Conservation (phyloP, 2,113 vertebrate genomes). For the Eptatretus burgeri region DNA sequence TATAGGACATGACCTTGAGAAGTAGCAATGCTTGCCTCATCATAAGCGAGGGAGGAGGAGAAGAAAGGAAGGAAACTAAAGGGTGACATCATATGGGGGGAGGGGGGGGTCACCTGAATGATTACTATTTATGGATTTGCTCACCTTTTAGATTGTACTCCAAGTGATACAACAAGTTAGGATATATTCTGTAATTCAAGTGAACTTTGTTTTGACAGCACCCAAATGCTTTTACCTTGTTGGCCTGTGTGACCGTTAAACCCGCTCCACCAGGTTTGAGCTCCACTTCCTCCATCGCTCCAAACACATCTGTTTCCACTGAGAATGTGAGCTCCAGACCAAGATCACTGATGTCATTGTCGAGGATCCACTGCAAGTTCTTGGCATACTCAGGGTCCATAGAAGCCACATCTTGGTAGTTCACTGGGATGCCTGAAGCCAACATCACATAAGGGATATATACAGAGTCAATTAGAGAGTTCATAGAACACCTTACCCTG, state of each 20-base stretch:
- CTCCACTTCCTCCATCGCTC: slow-evolving; percentile 85
- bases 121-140: too few species aligned
- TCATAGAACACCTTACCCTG: too few species aligned
- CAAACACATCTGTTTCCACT: slow-evolving; percentile 84
- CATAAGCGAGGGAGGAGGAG: too few species aligned
- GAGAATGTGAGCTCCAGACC: slow-evolving; percentile 83
- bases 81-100: too few species aligned
- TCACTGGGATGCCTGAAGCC: slow-evolving; percentile 61
- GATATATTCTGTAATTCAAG: too few species aligned
- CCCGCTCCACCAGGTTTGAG: slow-evolving; percentile 58
- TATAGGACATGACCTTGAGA: too few species aligned
- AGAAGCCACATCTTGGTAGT: slow-evolving; percentile 89
- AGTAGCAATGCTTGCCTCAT: too few species aligned
- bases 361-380: slow-evolving; percentile 95
- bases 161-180: too few species aligned
- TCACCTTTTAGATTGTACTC: too few species aligned
- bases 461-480: slow-evolving; percentile 7
- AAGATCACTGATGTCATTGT: slow-evolving; percentile 90
- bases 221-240: slow-evolving; percentile 34
- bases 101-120: too few species aligned
- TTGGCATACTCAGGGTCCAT: slow-evolving; percentile 97
- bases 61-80: too few species aligned
- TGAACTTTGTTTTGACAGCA: too few species aligned
- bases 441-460: neutral
- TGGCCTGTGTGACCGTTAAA: slow-evolving; percentile 75